These are phyloP conservation scores for Bombyx huttoni DNA, from an alignment of 2,888 invertebrate species.

Conservation along the genomic window DNA sequence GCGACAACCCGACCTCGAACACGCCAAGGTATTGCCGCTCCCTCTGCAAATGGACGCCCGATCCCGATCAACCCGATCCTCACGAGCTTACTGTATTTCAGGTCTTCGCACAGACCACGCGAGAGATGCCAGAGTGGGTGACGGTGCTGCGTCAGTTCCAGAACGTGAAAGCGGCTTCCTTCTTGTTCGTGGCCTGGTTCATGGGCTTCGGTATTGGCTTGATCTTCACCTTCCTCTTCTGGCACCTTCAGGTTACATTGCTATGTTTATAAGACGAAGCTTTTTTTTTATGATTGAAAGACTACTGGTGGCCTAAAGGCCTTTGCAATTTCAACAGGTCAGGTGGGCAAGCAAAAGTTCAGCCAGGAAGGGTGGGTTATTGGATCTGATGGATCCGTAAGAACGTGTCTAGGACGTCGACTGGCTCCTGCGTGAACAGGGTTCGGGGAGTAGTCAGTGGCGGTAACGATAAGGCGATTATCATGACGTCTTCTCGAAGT, in stretches of 20 bases:
- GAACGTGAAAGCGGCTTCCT: slow-evolving; percentile 90
- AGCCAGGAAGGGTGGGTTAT: too few relatives aligned
- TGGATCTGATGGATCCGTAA: too few relatives aligned
- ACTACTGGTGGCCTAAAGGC: too few relatives aligned
- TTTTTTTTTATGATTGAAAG: too few relatives aligned
- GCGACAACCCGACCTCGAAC: slow-evolving; percentile 23
- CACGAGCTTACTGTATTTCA: slow-evolving; percentile 36
- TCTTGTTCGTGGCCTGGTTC: slow-evolving; percentile 97
- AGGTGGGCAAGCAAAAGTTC: too few relatives aligned
- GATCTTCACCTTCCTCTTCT: slow-evolving; percentile 98
- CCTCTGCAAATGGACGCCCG: background rate
- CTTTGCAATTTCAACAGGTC: too few relatives aligned
- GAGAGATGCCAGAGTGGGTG: slow-evolving; percentile 94
- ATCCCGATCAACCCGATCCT: background rate
- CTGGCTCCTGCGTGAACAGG: too few relatives aligned
- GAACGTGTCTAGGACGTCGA: too few relatives aligned
- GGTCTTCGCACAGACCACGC: slow-evolving; percentile 91
- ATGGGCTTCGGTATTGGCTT: slow-evolving; percentile 99
- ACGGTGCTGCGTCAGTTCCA: slow-evolving; percentile 92
- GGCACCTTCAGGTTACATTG: slow-evolving; percentile 89
- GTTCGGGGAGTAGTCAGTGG: too few relatives aligned
- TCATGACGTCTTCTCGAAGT: too few relatives aligned
- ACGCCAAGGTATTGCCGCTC: slow-evolving; percentile 19
- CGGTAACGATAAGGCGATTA: too few relatives aligned
- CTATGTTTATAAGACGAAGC: too few relatives aligned